Percentiles rank a stretch among this genome's conserved stretches.
Conservation (phyloP, 37 sponge, comb jelly and placozoan species). For the Agelas oroides region DNA sequence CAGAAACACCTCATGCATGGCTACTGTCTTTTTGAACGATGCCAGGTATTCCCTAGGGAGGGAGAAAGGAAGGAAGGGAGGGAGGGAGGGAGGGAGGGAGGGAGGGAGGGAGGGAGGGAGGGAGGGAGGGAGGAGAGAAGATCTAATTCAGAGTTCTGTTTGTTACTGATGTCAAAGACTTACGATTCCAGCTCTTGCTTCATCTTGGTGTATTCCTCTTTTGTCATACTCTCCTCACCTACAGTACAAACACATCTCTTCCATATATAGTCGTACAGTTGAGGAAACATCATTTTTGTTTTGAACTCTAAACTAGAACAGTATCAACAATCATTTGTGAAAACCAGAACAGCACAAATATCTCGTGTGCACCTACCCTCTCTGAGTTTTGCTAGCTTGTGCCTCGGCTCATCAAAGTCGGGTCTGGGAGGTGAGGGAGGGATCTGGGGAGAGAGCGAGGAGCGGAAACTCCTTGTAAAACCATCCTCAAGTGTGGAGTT, state of each 20-base stretch:
- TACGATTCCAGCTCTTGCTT: slow-evolving; percentile 97
- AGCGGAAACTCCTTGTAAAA: not conserved
- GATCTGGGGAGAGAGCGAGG: slow-evolving; percentile 67
- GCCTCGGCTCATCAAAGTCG: slow-evolving; percentile 94
- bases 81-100: not conserved
- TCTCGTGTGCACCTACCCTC: slow-evolving; percentile 73
- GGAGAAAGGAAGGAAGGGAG: not conserved
- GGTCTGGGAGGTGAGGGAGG: slow-evolving; percentile 96
- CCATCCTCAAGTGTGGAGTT: too few relatives aligned
- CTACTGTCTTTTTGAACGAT: slow-evolving; percentile 98
- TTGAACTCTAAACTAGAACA: too few relatives aligned
- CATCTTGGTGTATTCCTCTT: slow-evolving; percentile 95
- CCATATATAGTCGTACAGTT: too few relatives aligned
- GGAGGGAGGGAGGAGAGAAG: not conserved
- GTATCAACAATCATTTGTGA: too few relatives aligned
- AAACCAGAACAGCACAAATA: too few relatives aligned
- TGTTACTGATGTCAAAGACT: slow-evolving; percentile 20
- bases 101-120: not conserved
- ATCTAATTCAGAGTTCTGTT: not conserved
- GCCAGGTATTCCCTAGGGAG: slow-evolving; percentile 93
- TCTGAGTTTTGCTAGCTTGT: slow-evolving; percentile 87
- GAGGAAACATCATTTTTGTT: too few relatives aligned
- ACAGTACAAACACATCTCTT: not conserved
- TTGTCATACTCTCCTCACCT: slow-evolving; percentile 95
- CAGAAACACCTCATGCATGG: slow-evolving; percentile 98